Conservation (phyloP, 2,888 invertebrate genomes). For the Metacarcinus magister region DNA sequence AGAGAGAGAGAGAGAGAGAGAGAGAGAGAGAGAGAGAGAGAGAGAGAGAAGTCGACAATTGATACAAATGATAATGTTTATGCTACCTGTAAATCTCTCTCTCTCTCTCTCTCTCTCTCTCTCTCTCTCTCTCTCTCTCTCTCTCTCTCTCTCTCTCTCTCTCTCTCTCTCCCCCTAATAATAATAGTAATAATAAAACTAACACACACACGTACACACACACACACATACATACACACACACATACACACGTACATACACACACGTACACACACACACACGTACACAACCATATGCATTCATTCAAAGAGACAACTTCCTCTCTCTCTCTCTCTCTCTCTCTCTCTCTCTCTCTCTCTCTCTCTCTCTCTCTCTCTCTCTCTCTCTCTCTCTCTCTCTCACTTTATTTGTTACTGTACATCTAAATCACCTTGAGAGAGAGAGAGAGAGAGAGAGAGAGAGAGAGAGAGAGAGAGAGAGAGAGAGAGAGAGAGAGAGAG, state of each 20-base stretch:
- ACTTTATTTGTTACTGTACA: not conserved
- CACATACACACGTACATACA: conserved; percentile 26
- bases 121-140: conserved; percentile 39
- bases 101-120: conserved; percentile 47
- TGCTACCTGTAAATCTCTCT: not conserved
- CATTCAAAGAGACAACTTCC: not conserved
- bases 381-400: not conserved
- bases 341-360: conserved; percentile 26
- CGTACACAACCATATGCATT: not conserved
- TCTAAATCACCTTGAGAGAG: too few species aligned
- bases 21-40: conserved; percentile 56
- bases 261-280: conserved; percentile 44
- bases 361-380: conserved; percentile 26
- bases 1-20: conserved; percentile 61
- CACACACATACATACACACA: conserved; percentile 38
- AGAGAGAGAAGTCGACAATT: not conserved
- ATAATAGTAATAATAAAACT: not conserved
- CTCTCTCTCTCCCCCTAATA: not conserved
- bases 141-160: not conserved
- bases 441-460: not conserved
- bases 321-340: conserved; percentile 26
- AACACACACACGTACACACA: not conserved
- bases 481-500: not conserved
- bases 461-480: not conserved
- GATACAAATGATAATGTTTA: not conserved